Evolutionary conservation across 2,797 vertebrate genomes (phyloP).

Genomic region (Craterocephalus amniculus): DNA sequence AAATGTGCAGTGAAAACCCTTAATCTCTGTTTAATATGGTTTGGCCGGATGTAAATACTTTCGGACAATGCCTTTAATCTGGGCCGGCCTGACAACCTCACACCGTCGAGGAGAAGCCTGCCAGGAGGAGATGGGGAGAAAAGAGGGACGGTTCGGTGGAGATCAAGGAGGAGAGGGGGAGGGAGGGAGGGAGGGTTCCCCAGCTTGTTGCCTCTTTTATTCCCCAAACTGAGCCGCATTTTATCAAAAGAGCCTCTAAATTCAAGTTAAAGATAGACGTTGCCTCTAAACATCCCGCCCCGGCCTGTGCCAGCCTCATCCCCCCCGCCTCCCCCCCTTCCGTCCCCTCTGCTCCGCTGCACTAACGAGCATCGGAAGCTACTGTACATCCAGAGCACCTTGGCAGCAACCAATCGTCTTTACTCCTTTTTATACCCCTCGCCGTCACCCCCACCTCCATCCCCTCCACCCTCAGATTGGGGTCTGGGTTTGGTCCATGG

Average conservation of each 20-base stretch:
- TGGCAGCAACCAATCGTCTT: slow-evolving; percentile 75
- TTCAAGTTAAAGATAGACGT: slow-evolving; percentile 80
- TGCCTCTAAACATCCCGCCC: slow-evolving; percentile 77
- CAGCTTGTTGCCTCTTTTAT: slow-evolving; percentile 77
- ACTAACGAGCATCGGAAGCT: slow-evolving; percentile 92
- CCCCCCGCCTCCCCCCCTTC: slow-evolving; percentile 45
- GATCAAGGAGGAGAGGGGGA: slow-evolving; percentile 60
- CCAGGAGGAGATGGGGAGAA: slow-evolving; percentile 57
- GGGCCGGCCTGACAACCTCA: slow-evolving; percentile 80
- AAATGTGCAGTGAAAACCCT: slow-evolving; percentile 57
- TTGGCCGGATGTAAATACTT: slow-evolving; percentile 88
- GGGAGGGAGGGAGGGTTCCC: slow-evolving; percentile 47
- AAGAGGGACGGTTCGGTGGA: slow-evolving; percentile 56
- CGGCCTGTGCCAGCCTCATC: slow-evolving; percentile 59
- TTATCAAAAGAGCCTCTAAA: slow-evolving; percentile 69
- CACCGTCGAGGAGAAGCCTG: slow-evolving; percentile 63
- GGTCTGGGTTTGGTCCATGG: slow-evolving; percentile 79
- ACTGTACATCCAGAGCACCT: slow-evolving; percentile 79
- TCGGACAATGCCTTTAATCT: slow-evolving; percentile 86
- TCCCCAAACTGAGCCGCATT: slow-evolving; percentile 58
- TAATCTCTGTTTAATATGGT: slow-evolving; percentile 90
- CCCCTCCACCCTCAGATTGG: slow-evolving; percentile 71
- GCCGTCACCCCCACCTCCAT: slow-evolving; percentile 39
- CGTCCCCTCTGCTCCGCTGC: slow-evolving; percentile 62
- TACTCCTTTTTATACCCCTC: slow-evolving; percentile 78